Conservation (phyloP, 2,888 invertebrate genomes). For the Volucella inanis region DNA sequence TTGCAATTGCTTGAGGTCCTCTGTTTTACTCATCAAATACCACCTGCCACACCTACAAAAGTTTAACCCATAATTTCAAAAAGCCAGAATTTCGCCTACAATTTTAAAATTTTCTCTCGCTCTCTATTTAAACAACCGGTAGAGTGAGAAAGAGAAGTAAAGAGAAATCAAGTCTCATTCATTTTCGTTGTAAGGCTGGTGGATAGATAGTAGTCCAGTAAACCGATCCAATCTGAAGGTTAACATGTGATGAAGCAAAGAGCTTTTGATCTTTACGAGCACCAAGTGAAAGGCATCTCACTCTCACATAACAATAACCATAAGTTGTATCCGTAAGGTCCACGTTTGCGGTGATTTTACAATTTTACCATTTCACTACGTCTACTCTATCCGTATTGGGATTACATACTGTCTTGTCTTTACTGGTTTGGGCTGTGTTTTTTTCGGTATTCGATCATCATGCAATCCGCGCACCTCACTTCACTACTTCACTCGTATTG, state of each 20-base stretch:
- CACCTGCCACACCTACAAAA: conserved; percentile 57
- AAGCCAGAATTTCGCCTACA: too few relatives aligned
- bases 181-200: background rate
- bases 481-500: conserved; percentile 14
- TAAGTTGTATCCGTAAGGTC: conserved; percentile 4
- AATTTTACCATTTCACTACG: conserved; percentile 43
- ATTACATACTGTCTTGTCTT: background rate
- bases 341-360: conserved; percentile 17
- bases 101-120: too few relatives aligned
- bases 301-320: background rate
- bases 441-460: background rate
- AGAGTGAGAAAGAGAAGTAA: background rate
- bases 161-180: background rate
- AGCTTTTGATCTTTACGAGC: conserved; percentile 55
- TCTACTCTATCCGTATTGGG: conserved; percentile 23
- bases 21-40: background rate
- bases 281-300: conserved; percentile 59
- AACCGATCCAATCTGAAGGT: conserved; percentile 51
- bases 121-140: too few relatives aligned
- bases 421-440: background rate
- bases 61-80: background rate
- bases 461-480: conserved; percentile 48
- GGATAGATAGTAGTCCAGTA: conserved; percentile 15
- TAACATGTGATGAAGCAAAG: conserved; percentile 40
- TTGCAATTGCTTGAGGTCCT: background rate